Conservation (phyloP, 1,140 invertebrate genomes). For the Pseudoatta argentina region DNA sequence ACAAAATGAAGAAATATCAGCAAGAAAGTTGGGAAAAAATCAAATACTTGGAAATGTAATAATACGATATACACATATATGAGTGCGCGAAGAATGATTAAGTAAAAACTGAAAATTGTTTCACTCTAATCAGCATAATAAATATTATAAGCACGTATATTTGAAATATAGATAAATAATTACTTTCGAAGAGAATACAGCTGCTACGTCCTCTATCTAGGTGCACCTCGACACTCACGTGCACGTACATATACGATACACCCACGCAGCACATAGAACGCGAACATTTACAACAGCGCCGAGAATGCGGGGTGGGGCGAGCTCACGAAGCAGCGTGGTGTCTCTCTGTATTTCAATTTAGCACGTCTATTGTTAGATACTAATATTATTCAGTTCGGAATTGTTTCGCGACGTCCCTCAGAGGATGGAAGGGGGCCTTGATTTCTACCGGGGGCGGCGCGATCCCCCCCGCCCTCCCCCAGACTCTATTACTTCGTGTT, state of each 20-base stretch:
- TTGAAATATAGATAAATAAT: neutral
- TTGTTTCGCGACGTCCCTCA: conserved; percentile 83
- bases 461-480: neutral
- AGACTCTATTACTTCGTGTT: conserved; percentile 73
- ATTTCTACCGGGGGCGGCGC: conserved; percentile 70
- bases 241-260: neutral
- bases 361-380: conserved; percentile 84
- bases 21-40: neutral
- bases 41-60: neutral
- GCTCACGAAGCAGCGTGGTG: conserved; percentile 48
- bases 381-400: conserved; percentile 86
- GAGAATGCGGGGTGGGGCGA: conserved; percentile 57
- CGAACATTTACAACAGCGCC: conserved; percentile 37
- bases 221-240: conserved; percentile 29
- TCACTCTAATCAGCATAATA: neutral
- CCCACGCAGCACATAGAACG: neutral
- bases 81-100: neutral
- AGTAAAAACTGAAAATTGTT: neutral
- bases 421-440: neutral
- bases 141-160: neutral
- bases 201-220: conserved; percentile 31
- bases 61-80: neutral
- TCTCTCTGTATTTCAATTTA: conserved; percentile 85
- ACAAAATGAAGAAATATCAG: neutral
- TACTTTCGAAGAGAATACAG: conserved; percentile 37